phyloP scores from a whole-genome alignment of 2,113 vertebrate genomes.

The Sapajus apella region DNA sequence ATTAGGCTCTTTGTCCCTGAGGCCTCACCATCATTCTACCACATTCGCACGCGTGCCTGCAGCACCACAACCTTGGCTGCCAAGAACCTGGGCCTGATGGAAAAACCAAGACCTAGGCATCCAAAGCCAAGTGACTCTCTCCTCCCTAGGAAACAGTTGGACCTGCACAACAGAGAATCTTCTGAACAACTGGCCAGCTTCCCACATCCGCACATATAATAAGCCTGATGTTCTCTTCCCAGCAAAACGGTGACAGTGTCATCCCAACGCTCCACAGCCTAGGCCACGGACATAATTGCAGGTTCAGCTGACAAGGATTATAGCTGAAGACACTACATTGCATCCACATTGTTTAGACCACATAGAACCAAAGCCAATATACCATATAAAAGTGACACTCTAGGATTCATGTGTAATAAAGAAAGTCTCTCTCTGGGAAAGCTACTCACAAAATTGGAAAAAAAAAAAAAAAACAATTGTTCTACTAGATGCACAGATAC shows the following conservation, averaged over 20 bases:
- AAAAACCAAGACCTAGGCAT: neutral
- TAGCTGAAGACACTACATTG: neutral
- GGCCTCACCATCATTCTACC: neutral
- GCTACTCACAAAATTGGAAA: neutral
- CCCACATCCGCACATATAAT: neutral
- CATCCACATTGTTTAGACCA: neutral
- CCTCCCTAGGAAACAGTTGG: neutral
- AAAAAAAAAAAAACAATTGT: neutral
- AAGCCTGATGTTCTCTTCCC: neutral
- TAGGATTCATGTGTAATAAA: neutral
- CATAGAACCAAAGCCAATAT: neutral
- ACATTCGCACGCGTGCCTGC: neutral
- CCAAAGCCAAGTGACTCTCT: neutral
- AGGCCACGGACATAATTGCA: neutral
- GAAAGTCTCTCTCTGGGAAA: neutral
- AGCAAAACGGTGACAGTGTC: neutral
- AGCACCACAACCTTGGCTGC: neutral
- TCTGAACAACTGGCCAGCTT: neutral
- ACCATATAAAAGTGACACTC: neutral
- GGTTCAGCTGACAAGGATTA: neutral
- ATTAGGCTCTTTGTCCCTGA: neutral
- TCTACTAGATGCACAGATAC: neutral
- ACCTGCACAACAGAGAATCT: neutral
- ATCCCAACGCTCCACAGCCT: neutral
- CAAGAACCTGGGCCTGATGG: neutral